Evolutionary conservation across 2,113 vertebrate genomes (phyloP).

Genomic region (Eonycteris spelaea): DNA sequence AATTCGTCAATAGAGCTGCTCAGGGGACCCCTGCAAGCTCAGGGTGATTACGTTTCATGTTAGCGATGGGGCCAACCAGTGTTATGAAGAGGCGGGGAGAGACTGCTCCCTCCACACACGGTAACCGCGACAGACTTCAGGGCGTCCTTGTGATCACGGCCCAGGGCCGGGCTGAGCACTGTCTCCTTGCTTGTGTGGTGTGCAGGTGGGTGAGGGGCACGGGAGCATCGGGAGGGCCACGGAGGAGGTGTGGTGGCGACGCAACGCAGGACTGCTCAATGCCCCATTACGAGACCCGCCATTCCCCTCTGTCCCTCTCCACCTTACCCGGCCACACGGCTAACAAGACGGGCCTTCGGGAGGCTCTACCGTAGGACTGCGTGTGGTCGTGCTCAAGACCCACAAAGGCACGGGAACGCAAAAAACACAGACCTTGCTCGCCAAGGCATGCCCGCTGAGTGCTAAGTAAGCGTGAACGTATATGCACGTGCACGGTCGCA

Average conservation of each 20-base stretch:
- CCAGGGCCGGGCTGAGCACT: rapidly evolving
- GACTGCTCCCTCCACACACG: neutral
- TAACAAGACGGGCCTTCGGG: neutral
- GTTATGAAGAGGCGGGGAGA: neutral
- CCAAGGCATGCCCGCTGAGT: neutral
- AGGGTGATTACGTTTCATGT: constrained; percentile 60
- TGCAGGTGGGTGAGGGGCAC: neutral
- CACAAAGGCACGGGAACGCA: too few relatives aligned
- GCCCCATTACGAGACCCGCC: neutral
- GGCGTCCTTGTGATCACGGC: neutral
- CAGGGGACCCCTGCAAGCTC: constrained; percentile 17
- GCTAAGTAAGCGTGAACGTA: neutral
- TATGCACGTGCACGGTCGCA: rapidly evolving
- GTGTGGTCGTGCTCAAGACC: rapidly evolving
- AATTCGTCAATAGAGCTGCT: constrained; percentile 63
- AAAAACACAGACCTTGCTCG: neutral
- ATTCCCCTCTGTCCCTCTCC: neutral
- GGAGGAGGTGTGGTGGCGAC: neutral
- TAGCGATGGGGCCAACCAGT: neutral
- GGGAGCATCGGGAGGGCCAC: neutral
- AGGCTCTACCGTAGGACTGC: rapidly evolving
- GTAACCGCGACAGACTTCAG: neutral
- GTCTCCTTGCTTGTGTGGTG: neutral
- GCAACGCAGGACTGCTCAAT: rapidly evolving
- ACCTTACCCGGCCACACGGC: neutral